phyloP scores from a whole-genome alignment of 2,113 vertebrate species.

The Cynoglossus semilaevis region DNA sequence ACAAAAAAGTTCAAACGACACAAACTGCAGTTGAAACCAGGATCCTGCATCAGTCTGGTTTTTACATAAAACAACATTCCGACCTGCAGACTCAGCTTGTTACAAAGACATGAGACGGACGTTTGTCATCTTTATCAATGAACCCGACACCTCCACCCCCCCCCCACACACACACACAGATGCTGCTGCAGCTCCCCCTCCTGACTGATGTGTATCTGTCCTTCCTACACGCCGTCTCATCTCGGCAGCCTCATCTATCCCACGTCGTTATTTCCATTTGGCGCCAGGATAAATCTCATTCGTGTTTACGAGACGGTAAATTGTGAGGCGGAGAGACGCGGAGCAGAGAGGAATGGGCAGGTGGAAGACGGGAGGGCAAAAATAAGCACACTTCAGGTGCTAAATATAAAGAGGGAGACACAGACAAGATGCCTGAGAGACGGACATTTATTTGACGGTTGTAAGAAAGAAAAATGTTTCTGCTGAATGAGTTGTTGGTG shows the following conservation, averaged over 20 bases:
- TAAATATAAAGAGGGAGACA: constrained; percentile 26
- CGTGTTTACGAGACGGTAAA: constrained; percentile 37
- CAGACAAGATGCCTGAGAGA: neutral
- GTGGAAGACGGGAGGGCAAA: constrained; percentile 16
- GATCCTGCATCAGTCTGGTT: neutral
- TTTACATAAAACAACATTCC: neutral
- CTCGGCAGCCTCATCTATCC: constrained; percentile 27
- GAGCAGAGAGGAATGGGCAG: constrained; percentile 42
- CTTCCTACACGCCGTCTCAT: constrained; percentile 6
- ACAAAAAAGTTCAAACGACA: too few relatives aligned
- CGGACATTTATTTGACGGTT: constrained; percentile 12
- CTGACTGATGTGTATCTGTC: constrained; percentile 18
- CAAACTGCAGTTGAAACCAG: too few relatives aligned
- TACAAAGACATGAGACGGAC: constrained; percentile 24
- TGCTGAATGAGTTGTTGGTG: constrained; percentile 8
- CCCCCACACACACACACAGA: neutral
- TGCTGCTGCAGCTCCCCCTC: neutral
- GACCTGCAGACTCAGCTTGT: constrained; percentile 13
- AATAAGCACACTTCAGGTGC: constrained; percentile 29
- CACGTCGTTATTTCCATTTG: constrained; percentile 46
- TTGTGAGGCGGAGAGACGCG: constrained; percentile 34
- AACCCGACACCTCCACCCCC: constrained; percentile 6
- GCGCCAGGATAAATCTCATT: constrained; percentile 48
- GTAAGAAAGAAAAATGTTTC: constrained; percentile 11
- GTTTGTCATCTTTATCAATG: constrained; percentile 14